Evolutionary conservation across 2,113 vertebrate species (phyloP).

Genomic region (Sclerurus mexicanus): DNA sequence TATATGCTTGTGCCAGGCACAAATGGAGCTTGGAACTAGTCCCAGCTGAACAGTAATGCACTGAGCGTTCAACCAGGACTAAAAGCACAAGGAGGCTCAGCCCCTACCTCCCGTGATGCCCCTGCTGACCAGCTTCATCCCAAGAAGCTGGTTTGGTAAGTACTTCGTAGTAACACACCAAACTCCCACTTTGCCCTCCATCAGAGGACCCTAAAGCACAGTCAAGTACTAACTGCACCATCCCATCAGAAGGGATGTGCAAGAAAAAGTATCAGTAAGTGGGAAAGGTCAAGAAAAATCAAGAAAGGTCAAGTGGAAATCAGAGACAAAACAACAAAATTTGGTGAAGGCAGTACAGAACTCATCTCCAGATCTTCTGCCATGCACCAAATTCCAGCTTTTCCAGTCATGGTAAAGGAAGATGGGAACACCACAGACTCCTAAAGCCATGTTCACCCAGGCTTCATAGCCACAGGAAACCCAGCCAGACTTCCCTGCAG

Average conservation of each 20-base stretch:
- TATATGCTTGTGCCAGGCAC: not conserved
- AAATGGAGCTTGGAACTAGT: constrained; percentile 31
- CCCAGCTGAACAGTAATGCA: not conserved
- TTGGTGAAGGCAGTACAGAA: not conserved
- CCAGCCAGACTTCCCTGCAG: not conserved
- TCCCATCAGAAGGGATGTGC: not conserved
- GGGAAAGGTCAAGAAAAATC: not conserved
- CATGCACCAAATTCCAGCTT: not conserved
- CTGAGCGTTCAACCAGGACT: not conserved
- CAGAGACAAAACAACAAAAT: not conserved
- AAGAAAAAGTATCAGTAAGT: not conserved
- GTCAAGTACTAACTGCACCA: not conserved
- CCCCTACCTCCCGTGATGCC: not conserved
- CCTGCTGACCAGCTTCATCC: not conserved
- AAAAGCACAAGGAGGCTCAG: not conserved
- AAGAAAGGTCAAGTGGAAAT: too few relatives aligned
- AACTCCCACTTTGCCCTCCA: not conserved
- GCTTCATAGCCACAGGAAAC: not conserved
- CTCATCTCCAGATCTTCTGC: not conserved
- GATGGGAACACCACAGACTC: not conserved
- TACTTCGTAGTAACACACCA: not conserved
- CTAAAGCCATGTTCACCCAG: not conserved
- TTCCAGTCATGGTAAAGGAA: not conserved
- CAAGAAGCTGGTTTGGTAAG: not conserved
- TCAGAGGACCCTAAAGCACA: not conserved